Base-by-base conservation (phyloP, 2,113 vertebrate species). In the Salvator merianae region DNA sequence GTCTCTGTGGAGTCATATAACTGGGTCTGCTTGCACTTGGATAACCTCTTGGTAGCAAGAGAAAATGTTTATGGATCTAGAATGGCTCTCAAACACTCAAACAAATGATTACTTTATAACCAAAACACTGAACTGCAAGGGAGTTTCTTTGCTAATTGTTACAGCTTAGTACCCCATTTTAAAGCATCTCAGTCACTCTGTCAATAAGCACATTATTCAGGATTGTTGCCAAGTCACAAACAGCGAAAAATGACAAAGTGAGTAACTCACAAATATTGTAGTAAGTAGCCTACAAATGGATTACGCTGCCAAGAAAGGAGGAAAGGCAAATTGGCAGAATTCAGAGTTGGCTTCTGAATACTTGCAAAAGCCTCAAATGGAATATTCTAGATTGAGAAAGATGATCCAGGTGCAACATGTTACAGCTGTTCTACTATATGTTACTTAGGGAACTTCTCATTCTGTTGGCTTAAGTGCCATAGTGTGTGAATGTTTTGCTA, bases 21-120 rank as follows among this genome's bases (percentile, higher is more conserved):
- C 88, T 86, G 83, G n/a, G 53, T 77, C 90, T 94, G 89, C 89
- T 91, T 92, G 76, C 88, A 92, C 91, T 87, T 0, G 0, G 82
- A 84, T 92, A 92, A 93, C 91, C 88, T 93, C 82, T 91, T 77
- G 43, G 84, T 85, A 84, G 90, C 50, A 78, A 69, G 87, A 86
- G 82, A 90, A 86, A 93, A 92, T 88, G 88, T 93, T 93, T 92
- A 88, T 90, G 88, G 87, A 92, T 84, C 84, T 92, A 87, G 88
- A 93, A 86, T 59, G n/a, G 89, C 90, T 89, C 0, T 0, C 81
- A 90, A 90, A 88, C 72, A 81, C 88, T 30, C 89, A 74, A 83
- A 92, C 87, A 90, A 91, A 90, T 92, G 16, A 65, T 80, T 86
- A 76, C 89, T 92, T 91, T 89, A 83, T 92, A 59, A 86, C 62